Evolutionary conservation across 2,797 vertebrate species (phyloP).

Genomic region (Sarcoramphus papa): DNA sequence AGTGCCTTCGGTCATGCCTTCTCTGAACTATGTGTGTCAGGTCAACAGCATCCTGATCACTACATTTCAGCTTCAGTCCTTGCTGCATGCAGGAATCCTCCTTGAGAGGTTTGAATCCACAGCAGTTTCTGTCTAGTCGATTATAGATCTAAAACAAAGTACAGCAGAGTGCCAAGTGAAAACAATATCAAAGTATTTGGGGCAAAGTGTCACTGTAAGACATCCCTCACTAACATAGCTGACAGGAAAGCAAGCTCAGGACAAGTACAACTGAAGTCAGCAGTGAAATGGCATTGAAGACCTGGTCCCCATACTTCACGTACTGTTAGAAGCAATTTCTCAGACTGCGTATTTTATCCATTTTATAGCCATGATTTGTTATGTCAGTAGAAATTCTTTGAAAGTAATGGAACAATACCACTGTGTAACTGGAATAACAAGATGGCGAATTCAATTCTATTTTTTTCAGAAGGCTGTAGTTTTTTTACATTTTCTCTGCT

Average conservation of each 20-base stretch:
- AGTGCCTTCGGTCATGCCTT: constrained; percentile 77
- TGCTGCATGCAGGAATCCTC: constrained; percentile 83
- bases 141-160: constrained; percentile 84
- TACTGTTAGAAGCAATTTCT: not conserved
- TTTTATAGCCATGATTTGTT: not conserved
- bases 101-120: constrained; percentile 89
- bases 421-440: not conserved
- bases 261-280: constrained; percentile 23
- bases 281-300: not conserved
- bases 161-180: not conserved
- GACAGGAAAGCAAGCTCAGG: not conserved
- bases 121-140: constrained; percentile 90
- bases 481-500: not conserved
- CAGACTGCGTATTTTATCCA: not conserved
- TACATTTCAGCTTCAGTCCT: constrained; percentile 75
- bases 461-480: not conserved
- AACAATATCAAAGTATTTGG: not conserved
- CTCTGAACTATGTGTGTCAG: constrained; percentile 86
- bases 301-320: not conserved
- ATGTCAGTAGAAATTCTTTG: not conserved
- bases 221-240: not conserved
- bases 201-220: not conserved
- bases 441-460: not conserved
- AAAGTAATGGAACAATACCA: not conserved
- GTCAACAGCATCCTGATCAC: constrained; percentile 69